Percentiles rank a stretch among this genome's conserved stretches.
Conservation (phyloP, 2,797 vertebrate species). For the Sebastes melanostomus region DNA sequence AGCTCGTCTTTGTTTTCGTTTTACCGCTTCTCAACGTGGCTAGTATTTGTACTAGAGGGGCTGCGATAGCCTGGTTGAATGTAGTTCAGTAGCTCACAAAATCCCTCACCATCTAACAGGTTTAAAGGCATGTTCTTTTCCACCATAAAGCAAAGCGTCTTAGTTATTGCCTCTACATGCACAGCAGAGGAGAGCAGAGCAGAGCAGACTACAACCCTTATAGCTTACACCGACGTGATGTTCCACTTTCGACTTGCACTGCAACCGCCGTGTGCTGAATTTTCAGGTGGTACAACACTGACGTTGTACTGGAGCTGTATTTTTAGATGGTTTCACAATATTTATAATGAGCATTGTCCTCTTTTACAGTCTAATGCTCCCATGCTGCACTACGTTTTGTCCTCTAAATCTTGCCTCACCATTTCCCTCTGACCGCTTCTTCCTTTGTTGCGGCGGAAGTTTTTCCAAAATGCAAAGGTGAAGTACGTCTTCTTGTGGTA, state of each 20-base stretch:
- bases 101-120: not conserved
- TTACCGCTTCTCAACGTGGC: not conserved
- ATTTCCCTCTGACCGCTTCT: no score
- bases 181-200: not conserved
- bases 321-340: not conserved
- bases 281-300: no score
- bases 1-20: not conserved
- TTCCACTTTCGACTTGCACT: no score
- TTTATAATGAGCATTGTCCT: no score
- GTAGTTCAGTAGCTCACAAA: not conserved
- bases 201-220: no score
- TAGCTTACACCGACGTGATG: not conserved
- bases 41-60: not conserved
- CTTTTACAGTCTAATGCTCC: no score
- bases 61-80: not conserved
- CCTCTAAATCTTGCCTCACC: no score
- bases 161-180: not conserved
- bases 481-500: not conserved
- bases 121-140: not conserved
- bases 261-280: no score
- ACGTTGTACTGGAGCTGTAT: not conserved
- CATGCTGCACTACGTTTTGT: no score
- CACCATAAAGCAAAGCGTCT: not conserved
- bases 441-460: fast-evolving
- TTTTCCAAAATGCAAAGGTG: no score